These are phyloP conservation scores for Bucorvus abyssinicus DNA, from an alignment of 2,797 vertebrate species.

Conservation along the genomic window DNA sequence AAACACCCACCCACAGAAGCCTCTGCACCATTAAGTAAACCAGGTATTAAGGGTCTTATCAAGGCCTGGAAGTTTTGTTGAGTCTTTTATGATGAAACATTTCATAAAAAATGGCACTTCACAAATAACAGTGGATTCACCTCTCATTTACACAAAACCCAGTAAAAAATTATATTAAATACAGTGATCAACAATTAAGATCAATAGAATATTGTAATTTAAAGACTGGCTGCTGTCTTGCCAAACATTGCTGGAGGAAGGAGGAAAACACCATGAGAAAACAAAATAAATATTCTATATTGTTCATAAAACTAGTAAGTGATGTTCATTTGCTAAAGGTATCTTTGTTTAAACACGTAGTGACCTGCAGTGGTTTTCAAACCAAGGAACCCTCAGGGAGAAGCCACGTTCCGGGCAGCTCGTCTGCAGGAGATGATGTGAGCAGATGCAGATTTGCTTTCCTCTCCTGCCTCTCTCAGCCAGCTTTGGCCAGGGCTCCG, in stretches of 20 bases:
- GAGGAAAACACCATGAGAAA: background rate
- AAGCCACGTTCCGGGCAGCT: background rate
- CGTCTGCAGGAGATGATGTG: background rate
- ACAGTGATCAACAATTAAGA: background rate
- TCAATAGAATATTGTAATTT: background rate
- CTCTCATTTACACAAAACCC: background rate
- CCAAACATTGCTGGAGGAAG: background rate
- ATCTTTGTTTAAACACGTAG: background rate
- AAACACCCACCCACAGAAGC: background rate
- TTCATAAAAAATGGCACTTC: background rate
- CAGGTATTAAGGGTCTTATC: background rate
- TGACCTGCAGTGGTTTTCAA: background rate
- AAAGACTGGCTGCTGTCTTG: background rate
- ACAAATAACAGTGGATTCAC: background rate
- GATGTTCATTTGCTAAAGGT: background rate
- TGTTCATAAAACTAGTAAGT: background rate
- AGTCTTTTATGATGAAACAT: background rate
- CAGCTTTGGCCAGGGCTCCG: background rate
- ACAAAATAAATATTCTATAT: background rate
- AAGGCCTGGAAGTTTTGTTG: background rate
- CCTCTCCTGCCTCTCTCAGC: background rate
- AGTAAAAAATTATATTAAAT: background rate
- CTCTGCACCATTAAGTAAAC: background rate
- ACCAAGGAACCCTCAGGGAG: background rate
- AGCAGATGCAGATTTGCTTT: background rate